These are phyloP conservation scores for Oncorhynchus masou DNA, from an alignment of 2,113 vertebrate genomes.

Conservation along the genomic window DNA sequence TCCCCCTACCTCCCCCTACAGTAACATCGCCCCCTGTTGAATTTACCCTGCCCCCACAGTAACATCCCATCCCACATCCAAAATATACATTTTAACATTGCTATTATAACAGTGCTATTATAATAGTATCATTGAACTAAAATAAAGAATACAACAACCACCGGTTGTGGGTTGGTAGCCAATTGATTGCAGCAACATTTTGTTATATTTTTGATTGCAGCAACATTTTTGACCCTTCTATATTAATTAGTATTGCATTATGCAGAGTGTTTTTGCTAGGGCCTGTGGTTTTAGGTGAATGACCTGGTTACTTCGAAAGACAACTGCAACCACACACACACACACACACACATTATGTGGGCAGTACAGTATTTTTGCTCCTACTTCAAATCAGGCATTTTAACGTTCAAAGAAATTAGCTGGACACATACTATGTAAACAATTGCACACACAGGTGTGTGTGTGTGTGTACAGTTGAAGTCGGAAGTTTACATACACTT, in stretches of 20 bases:
- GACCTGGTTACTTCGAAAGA: background rate
- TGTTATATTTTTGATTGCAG: background rate
- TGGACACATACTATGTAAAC: constrained; percentile 33
- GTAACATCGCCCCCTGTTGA: background rate
- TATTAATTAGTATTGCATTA: constrained; percentile 29
- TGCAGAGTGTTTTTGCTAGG: constrained; percentile 12
- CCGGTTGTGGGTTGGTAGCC: background rate
- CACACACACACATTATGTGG: background rate
- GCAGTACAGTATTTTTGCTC: constrained; percentile 13
- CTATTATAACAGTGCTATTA: background rate
- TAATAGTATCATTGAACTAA: background rate
- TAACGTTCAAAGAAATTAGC: background rate
- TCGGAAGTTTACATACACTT: too few relatives aligned
- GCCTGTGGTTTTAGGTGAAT: background rate
- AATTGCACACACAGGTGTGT: constrained; percentile 6
- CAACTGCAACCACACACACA: background rate
- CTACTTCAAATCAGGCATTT: too few relatives aligned
- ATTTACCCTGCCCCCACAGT: too few relatives aligned
- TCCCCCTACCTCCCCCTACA: background rate
- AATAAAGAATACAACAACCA: background rate
- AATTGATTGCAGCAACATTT: background rate
- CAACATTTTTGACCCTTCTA: constrained; percentile 38
- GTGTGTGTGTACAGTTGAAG: too few relatives aligned
- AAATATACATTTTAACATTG: background rate
- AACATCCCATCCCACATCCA: background rate